Percentiles rank a stretch among this genome's conserved stretches.
Evolutionary conservation across 2,888 invertebrate species (phyloP).

Genomic region (Nymphalis urticae): DNA sequence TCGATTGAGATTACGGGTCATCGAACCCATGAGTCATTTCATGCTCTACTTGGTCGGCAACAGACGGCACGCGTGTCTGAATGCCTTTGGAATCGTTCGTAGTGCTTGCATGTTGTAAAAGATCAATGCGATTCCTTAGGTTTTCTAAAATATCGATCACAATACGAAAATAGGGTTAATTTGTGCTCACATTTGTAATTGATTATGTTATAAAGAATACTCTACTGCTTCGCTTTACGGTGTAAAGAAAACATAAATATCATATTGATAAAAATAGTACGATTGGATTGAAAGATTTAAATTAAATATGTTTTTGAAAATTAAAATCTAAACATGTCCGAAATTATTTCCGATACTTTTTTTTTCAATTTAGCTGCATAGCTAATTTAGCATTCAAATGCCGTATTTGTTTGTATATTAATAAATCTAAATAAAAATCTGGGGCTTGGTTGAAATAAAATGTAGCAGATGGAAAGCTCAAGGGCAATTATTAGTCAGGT

Average conservation of each 20-base stretch:
- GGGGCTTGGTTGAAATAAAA: not conserved
- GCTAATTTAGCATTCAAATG: too few relatives aligned
- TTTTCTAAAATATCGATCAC: not conserved
- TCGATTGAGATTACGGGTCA: constrained; percentile 55
- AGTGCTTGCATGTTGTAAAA: not conserved
- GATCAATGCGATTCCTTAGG: not conserved
- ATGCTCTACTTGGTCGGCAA: constrained; percentile 58
- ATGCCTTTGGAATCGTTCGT: constrained; percentile 6
- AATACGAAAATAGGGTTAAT: too few relatives aligned
- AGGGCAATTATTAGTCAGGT: not conserved
- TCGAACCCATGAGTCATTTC: constrained; percentile 68
- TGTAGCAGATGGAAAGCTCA: not conserved
- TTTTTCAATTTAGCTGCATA: too few relatives aligned
- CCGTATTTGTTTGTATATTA: not conserved
- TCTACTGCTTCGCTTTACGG: not conserved
- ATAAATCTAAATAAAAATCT: not conserved
- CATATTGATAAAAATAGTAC: not conserved
- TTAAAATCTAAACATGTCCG: too few relatives aligned
- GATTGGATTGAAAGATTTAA: not conserved
- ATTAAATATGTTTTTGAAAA: too few relatives aligned
- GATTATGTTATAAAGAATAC: too few relatives aligned
- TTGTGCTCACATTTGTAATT: too few relatives aligned
- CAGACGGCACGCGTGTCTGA: constrained; percentile 22
- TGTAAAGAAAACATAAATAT: not conserved
- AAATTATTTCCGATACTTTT: too few relatives aligned